These are phyloP conservation scores for Sardinella longiceps DNA, from an alignment of 2,797 vertebrate genomes.

Conservation along the genomic window DNA sequence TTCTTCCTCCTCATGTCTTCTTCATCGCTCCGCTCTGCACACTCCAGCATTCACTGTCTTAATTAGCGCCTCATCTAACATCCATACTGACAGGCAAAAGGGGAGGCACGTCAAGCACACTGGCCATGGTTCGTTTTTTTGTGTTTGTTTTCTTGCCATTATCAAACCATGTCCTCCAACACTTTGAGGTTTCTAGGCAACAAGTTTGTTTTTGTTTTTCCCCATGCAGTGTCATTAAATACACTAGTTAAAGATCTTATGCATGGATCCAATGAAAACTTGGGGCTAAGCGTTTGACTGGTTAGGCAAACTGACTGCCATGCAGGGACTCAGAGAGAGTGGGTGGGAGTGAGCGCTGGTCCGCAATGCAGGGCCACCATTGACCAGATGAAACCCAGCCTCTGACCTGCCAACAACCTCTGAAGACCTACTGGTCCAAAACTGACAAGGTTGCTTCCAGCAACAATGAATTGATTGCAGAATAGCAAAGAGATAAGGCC, in stretches of 20 bases:
- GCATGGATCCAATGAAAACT: neutral
- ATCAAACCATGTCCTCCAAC: neutral
- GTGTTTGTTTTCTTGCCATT: neutral
- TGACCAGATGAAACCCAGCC: neutral
- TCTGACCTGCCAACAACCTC: neutral
- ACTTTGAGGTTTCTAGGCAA: neutral
- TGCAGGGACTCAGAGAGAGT: neutral
- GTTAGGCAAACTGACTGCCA: neutral
- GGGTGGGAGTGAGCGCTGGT: neutral
- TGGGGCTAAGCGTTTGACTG: neutral
- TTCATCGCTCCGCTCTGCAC: constrained; percentile 43
- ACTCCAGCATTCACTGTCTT: constrained; percentile 36
- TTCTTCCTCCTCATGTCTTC: neutral
- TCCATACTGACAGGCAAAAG: neutral
- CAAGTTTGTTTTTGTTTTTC: neutral
- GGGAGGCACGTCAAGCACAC: neutral
- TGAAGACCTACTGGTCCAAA: neutral
- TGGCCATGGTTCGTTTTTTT: neutral
- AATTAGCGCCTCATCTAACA: neutral
- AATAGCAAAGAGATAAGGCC: neutral
- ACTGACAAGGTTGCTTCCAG: neutral
- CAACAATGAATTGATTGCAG: neutral
- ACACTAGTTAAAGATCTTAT: neutral
- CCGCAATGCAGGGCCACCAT: neutral
- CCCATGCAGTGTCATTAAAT: neutral